Conservation (phyloP, 2,113 vertebrate genomes). For the Lamprotornis superbus region DNA sequence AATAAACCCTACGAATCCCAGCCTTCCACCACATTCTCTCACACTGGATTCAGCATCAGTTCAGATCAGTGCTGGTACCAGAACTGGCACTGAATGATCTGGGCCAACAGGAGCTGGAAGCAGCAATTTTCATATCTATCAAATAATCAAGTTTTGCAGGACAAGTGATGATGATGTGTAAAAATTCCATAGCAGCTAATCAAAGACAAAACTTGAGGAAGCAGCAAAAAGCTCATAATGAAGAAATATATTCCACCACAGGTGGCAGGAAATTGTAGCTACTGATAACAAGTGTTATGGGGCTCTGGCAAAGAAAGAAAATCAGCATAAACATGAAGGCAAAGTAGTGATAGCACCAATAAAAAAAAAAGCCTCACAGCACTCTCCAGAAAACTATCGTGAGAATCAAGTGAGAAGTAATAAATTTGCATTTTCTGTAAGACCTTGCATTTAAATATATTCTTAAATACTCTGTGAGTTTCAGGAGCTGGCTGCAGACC, state of each 20-base stretch:
- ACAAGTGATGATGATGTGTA: background rate
- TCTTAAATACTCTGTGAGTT: constrained; percentile 4
- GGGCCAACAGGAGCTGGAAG: background rate
- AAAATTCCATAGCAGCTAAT: constrained; percentile 27
- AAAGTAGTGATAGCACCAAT: constrained; percentile 10
- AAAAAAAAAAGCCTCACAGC: background rate
- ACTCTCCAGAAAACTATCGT: constrained; percentile 25
- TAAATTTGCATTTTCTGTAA: constrained; percentile 40
- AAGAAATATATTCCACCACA: constrained; percentile 40
- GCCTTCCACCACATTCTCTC: background rate
- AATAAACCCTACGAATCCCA: background rate
- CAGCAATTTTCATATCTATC: background rate
- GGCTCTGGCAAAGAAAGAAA: constrained; percentile 18
- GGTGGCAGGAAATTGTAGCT: constrained; percentile 58
- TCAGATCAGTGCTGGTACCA: background rate
- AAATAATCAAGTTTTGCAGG: background rate
- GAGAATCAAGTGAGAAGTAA: constrained; percentile 7
- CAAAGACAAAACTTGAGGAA: constrained; percentile 25
- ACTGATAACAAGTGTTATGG: constrained; percentile 26
- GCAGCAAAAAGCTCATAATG: constrained; percentile 38
- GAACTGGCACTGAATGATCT: background rate
- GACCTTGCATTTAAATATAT: constrained; percentile 7
- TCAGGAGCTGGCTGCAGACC: constrained; percentile 16
- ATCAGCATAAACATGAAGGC: constrained; percentile 28
- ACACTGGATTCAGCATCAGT: background rate